Evolutionary conservation across 2,888 invertebrate genomes (phyloP).

Genomic region (Iselma pallidipennis): DNA sequence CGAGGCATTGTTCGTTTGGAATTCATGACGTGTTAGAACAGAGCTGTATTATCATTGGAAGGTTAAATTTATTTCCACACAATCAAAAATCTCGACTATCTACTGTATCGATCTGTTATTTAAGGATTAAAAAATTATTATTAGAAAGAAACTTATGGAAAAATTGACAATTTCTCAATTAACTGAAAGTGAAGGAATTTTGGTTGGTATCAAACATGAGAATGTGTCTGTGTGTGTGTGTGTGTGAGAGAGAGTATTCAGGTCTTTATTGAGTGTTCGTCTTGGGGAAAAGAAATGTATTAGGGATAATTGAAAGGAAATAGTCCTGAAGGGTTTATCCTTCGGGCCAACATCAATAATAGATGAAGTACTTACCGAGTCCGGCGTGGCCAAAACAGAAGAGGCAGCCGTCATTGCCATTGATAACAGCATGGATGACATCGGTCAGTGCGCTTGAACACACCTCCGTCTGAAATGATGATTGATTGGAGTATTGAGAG

Average conservation of each 20-base stretch:
- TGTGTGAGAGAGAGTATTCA: background rate
- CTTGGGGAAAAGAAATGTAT: slow-evolving; percentile 3
- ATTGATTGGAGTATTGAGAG: slow-evolving; percentile 22
- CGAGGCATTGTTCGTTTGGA: background rate
- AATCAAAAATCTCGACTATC: no score
- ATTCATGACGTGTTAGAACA: background rate
- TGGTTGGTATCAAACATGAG: background rate
- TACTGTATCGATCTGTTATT: no score
- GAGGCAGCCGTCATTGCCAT: slow-evolving; percentile 90
- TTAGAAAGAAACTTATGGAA: no score
- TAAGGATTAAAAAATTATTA: no score
- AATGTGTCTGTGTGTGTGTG: no score
- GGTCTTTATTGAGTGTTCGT: background rate
- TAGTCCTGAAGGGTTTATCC: slow-evolving; percentile 9
- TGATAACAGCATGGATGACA: slow-evolving; percentile 92
- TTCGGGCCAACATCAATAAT: slow-evolving; percentile 19
- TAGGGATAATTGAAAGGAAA: slow-evolving; percentile 22
- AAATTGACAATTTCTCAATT: no score
- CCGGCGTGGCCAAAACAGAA: slow-evolving; percentile 89
- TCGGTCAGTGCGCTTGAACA: slow-evolving; percentile 90
- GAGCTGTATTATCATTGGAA: background rate
- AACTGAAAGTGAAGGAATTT: background rate
- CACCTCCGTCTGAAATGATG: slow-evolving; percentile 80
- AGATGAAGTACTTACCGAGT: slow-evolving; percentile 66
- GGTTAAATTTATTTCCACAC: no score